Percentiles rank a stretch among this genome's conserved stretches.
These are phyloP conservation scores for Cetonia aurata DNA, from an alignment of 2,888 invertebrate species.

Conservation along the genomic window DNA sequence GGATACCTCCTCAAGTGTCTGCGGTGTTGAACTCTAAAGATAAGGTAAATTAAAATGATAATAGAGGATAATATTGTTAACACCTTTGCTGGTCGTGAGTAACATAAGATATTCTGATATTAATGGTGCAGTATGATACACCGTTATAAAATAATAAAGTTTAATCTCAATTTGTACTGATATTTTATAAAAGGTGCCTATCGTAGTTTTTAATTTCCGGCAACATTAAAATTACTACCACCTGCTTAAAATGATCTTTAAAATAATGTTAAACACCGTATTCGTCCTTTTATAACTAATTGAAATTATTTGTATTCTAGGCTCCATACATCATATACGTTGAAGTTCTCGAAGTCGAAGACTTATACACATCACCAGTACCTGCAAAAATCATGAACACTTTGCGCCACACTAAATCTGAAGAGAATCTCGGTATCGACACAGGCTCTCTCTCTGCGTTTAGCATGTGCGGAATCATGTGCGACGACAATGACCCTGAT, in stretches of 20 bases:
- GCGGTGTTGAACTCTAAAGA: constrained; percentile 99
- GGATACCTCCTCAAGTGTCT: constrained; percentile 97
- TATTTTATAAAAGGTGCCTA: background rate
- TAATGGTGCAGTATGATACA: background rate
- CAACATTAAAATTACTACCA: too few relatives aligned
- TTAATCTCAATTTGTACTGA: background rate
- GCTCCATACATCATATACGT: constrained; percentile 99
- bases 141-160: too few relatives aligned
- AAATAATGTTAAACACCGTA: too few relatives aligned
- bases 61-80: background rate
- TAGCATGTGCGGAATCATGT: constrained; percentile 70
- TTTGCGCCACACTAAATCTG: constrained; percentile 92
- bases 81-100: background rate
- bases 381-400: constrained; percentile 91
- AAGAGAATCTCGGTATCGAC: constrained; percentile 82
- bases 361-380: constrained; percentile 85
- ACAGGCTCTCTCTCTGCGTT: constrained; percentile 64
- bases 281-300: too few relatives aligned
- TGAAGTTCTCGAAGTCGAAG: constrained; percentile 92
- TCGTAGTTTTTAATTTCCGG: background rate
- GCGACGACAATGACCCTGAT: constrained; percentile 73
- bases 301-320: constrained; percentile 63
- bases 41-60: constrained; percentile 71
- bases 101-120: background rate
- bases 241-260: too few relatives aligned